Base-by-base conservation (phyloP, 1,140 invertebrate genomes). In the Penaeus japonicus region DNA sequence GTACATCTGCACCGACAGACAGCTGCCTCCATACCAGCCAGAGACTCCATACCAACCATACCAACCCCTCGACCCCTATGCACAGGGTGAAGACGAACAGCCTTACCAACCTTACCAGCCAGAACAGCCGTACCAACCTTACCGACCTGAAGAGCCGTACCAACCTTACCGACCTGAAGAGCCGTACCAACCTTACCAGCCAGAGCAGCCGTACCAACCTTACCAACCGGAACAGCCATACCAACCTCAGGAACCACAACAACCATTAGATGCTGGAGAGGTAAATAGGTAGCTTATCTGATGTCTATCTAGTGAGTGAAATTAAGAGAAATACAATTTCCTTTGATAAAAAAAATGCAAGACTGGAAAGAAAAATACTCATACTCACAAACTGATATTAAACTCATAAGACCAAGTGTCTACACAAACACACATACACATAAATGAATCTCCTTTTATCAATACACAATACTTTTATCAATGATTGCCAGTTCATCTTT, bases 31-130 rank as follows among this genome's bases (percentile, higher is more conserved):
- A 1, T 17, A 54, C 5, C 27, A 78, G 17, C 75, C 84, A 24
- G 15, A 85, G 39, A 5, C 39, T 2, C 84, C 85, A 53, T 80
- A 86, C 65, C 75, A 78, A 1, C 75, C 75, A 17, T 57, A 86
- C n/a, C 75, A 86, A 35, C 82, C 82, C 18, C 27, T n/a, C n/a
- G 30, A 84, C 5, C 59, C 54, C 2, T 30, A 53, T 2, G 32
- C 54, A 5, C 77, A 55, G 2, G 30, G 39, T 0, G 54, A 78
- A 17, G 54, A 70, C 20, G 12, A 85, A 2, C 32, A 84, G 27
- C 81, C 82, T 2, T 20, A 75, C 22, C 24, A 84, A 39, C 62
- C 62, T 17, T 22, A 65, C 20, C 30, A 59, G 4, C 82, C 82
- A 30, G 24, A 84, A 22, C 57, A 84, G 4, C 75, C 75, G 24